Base-by-base conservation (phyloP, 2,113 vertebrate genomes). In the Camelus dromedarius region DNA sequence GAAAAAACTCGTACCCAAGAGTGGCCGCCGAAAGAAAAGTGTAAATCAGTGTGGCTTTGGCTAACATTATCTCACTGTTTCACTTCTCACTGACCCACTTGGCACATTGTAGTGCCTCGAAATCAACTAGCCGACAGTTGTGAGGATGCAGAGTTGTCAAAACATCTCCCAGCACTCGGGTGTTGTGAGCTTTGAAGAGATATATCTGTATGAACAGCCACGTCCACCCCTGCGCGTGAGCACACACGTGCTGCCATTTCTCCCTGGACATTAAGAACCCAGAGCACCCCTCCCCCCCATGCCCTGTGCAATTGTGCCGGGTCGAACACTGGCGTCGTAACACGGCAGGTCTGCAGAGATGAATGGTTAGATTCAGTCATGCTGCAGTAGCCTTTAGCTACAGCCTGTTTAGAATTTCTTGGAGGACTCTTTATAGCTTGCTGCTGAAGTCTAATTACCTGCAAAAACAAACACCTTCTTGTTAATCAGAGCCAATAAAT, bases 381-480 rank as follows among this genome's bases (percentile, higher is more conserved):
- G 35, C 10, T 16, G 7, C 46, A 56, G 3, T 90, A 83, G 32
- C 81, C 89, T 93, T 72, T 32, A 73, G 48, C 70, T 79, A 91
- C 58, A 86, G 81, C 50, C 13, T 92, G 70, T 95, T 76, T 32
- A 1, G 20, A 93, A 52, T 96, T 75, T 96, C 97, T 97, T 96
- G 18, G 73, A 84, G 95, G 77, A 56, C 54, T 76, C 58, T 86
- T 95, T 94, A 83, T 84, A 93, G 87, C 52, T n/a, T 95, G 87
- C 85, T 95, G 46, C 28, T 93, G 69, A 92, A 72, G 91, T 84
- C 83, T 97, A 92, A 93, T 97, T 96, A 94, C 69, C 54, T 95
- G 24, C 83, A 92, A 91, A 92, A 97, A 97, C 62, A 97, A 98
- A 77, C 96, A 96, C 92, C 84, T 94, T 93, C 91, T 98, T 97